phyloP scores from a whole-genome alignment of 2,888 invertebrate genomes.

The Lasius platythorax region DNA sequence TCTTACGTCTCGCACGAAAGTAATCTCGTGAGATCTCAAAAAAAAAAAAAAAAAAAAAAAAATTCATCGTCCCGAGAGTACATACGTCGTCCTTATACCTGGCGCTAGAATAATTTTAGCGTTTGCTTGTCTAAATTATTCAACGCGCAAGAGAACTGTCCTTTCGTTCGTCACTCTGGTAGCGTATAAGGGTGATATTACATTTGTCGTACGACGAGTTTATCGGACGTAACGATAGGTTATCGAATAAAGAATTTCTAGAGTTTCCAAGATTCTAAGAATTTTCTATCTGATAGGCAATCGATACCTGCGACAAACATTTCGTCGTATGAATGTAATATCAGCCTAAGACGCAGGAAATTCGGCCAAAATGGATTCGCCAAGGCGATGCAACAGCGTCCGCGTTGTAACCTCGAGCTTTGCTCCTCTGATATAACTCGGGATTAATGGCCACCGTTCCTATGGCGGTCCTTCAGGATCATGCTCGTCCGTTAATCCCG shows the following conservation, averaged over 20 bases:
- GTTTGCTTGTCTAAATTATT: conserved; percentile 52
- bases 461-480: conserved; percentile 74
- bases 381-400: conserved; percentile 71
- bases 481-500: conserved; percentile 53
- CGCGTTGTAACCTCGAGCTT: conserved; percentile 79
- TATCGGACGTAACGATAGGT: background rate
- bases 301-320: background rate
- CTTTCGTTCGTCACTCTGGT: background rate
- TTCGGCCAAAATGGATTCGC: conserved; percentile 67
- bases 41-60: background rate
- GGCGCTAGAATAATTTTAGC: background rate
- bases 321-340: background rate
- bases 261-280: background rate
- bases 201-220: background rate
- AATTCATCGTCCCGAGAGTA: background rate
- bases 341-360: conserved; percentile 28
- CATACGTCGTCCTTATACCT: too few relatives aligned
- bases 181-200: background rate
- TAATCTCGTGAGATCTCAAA: background rate
- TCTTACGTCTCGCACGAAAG: conserved; percentile 48
- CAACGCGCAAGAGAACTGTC: background rate
- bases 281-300: background rate
- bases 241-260: background rate
- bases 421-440: conserved; percentile 80
- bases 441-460: conserved; percentile 80